phyloP scores from a whole-genome alignment of 2,113 vertebrate species.

The Peromyscus californicus region DNA sequence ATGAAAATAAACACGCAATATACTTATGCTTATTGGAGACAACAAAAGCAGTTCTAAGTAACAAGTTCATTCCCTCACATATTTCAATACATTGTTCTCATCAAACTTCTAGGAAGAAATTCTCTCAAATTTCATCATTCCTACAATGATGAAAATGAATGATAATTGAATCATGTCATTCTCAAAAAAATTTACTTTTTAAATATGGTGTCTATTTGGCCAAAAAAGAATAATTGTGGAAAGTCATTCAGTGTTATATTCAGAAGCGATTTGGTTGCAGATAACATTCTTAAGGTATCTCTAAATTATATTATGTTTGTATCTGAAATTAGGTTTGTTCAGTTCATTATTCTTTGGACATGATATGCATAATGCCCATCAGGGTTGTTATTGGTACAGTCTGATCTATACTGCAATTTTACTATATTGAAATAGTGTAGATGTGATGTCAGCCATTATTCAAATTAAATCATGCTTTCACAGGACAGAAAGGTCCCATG shows the following conservation, averaged over 20 bases:
- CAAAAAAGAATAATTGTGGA: not conserved
- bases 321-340: not conserved
- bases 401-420: not conserved
- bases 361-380: not conserved
- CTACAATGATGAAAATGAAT: not conserved
- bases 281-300: not conserved
- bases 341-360: not conserved
- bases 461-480: not conserved
- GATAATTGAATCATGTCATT: not conserved
- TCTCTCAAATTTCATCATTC: not conserved
- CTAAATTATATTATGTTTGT: not conserved
- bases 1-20: not conserved
- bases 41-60: not conserved
- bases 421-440: not conserved
- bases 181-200: not conserved
- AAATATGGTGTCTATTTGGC: not conserved
- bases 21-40: not conserved
- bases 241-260: not conserved
- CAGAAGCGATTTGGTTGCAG: not conserved
- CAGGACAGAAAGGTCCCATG: not conserved
- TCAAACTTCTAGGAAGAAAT: not conserved
- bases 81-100: not conserved
- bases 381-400: not conserved
- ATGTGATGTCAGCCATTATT: not conserved
- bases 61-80: not conserved